Base-by-base conservation (phyloP, 2,113 vertebrate species). In the Poecile atricapillus region DNA sequence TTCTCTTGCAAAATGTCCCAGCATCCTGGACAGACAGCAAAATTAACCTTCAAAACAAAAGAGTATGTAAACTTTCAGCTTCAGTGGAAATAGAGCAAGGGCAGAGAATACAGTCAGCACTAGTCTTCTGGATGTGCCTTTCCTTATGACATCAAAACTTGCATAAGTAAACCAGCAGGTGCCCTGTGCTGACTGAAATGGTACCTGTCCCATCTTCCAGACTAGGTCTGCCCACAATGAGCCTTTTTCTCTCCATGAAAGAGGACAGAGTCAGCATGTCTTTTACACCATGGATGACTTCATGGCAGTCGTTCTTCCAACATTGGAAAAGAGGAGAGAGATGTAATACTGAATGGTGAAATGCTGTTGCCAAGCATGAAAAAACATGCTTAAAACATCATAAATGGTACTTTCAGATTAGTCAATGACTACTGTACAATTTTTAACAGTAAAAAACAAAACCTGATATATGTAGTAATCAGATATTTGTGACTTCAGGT, bases 181-280 rank as follows among this genome's bases (percentile, higher is more conserved):
- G 22, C 15, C 20, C 41, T 88, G 11, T 43, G 27, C 19, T 0
- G 0, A 59, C 12, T 27, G 43, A 67, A 80, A 39, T 18, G 3
- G 5, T 56, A 35, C 35, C 8, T 71, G 28, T 10, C 28, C 15
- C 28, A 24, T 56, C 18, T 65, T 46, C 63, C 31, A 55, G 43
- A 60, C 13, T 7, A 75, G 37, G 24, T 9, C 37, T 85, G 8
- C 13, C 19, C 0, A 2, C 16, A 23, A 7, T 41, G 13, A 91
- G 7, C 31, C 25, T 70, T 39, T 39, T 39, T 39, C 39, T 39
- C 39, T 74, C 28, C 28, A 67, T 22, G 15, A 62, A 77, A 49
- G 21, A 9, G 19, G 41, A 37, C 9, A 33, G 13, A 63, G 6
- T 8, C 25, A 58, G 10, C 7, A 3, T 1, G 0, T 58, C 28